Conservation (phyloP, 2,113 vertebrate genomes). For the Oncorhynchus mykiss region DNA sequence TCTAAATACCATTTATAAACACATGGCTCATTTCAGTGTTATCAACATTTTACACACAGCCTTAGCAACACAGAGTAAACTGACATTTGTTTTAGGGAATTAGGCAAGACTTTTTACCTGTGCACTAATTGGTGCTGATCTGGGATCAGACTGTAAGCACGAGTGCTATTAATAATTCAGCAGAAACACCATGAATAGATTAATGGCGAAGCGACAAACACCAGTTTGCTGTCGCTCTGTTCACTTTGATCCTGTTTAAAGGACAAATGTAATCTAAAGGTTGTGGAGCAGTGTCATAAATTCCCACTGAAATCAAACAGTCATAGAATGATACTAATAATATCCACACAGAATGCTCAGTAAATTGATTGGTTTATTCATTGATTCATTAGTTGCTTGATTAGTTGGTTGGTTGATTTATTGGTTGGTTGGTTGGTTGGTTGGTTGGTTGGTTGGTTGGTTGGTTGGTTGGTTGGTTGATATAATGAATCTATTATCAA, state of each 20-base stretch:
- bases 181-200: slow-evolving; percentile 51
- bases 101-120: not conserved
- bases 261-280: slow-evolving; percentile 18
- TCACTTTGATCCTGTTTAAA: slow-evolving; percentile 50
- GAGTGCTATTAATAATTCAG: slow-evolving; percentile 51
- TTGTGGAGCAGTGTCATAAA: not conserved
- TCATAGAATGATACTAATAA: not conserved
- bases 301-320: not conserved
- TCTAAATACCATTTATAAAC: no score
- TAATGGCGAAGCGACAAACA: slow-evolving; percentile 16
- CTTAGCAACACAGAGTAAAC: not conserved
- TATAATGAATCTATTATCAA: no score
- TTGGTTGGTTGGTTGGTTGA: no score
- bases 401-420: no score
- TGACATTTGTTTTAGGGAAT: not conserved
- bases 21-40: not conserved
- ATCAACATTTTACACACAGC: not conserved
- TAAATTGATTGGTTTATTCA: not conserved
- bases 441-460: not conserved
- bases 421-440: no score
- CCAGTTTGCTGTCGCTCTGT: slow-evolving; percentile 2
- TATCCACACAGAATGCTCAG: not conserved
- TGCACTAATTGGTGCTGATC: not conserved
- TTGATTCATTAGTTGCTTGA: not conserved
- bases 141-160: slow-evolving; percentile 33